phyloP scores from a whole-genome alignment of 2,797 vertebrate species.

The Eulemur coronatus region DNA sequence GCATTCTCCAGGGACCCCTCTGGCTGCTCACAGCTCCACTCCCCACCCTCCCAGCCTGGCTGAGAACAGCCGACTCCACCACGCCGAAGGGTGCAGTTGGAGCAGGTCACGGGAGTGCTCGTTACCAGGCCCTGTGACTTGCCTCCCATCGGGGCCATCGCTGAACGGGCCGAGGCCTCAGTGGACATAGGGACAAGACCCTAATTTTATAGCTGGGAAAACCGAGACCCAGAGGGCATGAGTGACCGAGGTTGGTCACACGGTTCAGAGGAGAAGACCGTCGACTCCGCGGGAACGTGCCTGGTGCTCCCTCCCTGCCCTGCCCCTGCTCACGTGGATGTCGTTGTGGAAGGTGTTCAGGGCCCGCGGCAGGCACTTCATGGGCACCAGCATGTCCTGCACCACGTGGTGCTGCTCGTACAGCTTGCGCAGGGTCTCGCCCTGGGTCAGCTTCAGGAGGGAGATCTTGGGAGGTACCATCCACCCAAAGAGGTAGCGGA shows the following conservation, averaged over 20 bases:
- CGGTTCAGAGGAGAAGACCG: background rate
- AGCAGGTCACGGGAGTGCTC: background rate
- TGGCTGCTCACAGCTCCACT: background rate
- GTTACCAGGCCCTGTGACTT: background rate
- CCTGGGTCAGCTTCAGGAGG: constrained; percentile 97
- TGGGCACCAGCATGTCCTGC: constrained; percentile 98
- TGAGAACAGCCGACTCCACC: background rate
- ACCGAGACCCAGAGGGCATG: background rate
- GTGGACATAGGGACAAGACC: background rate
- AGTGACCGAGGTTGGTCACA: too few relatives aligned
- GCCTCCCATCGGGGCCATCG: background rate
- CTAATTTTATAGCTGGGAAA: background rate
- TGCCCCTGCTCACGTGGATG: constrained; percentile 88
- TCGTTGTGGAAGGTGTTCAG: constrained; percentile 92
- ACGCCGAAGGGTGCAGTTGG: background rate
- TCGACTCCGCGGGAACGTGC: accelerated
- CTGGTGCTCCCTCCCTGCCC: background rate
- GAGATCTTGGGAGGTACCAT: constrained; percentile 99
- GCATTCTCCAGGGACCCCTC: background rate
- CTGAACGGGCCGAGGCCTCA: background rate
- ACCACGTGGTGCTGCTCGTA: constrained; percentile 98
- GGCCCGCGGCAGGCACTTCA: constrained; percentile 91
- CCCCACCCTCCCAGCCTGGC: background rate
- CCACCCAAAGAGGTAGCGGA: constrained; percentile 97
- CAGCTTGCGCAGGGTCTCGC: constrained; percentile 94